Evolutionary conservation across 1,140 invertebrate genomes (phyloP), one percentile per base, ranked within the genome.

Genomic region (Phthorimaea operculella): DNA sequence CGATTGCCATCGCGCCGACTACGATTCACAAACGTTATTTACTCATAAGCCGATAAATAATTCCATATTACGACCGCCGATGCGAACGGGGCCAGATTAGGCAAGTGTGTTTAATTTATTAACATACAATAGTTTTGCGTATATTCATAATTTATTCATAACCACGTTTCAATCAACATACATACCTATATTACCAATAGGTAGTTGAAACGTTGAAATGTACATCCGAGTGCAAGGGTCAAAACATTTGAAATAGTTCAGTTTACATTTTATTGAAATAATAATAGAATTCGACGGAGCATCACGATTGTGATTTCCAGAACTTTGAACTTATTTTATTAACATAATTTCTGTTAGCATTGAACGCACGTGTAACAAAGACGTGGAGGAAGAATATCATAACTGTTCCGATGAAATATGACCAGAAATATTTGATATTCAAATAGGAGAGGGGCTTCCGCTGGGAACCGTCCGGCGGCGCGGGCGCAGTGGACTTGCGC

Each of bases 351-450:
- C 45, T 74, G 64, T 80, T 73, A 70, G 60, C 50, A 81, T 77
- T 64, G 51, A 64, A 72, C 68, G 57, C 79, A 83, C 74, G 76
- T 76, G 63, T 64, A 59, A 78, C 79, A 75, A 79, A 71, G 72
- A 68, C 60, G 60, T 68, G 70, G 66, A 82, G 79, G 76, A 81
- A 80, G 76, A 80, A 85, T 81, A 81, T 83, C 73, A 85, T 85
- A 85, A 85, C 78, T 76, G 76, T 79, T 79, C 53, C 63, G 68
- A 84, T 83, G 76, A 84, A 79, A 76, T 84, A 84, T 84, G 66
- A 72, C 70, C 75, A 56, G 77, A 79, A 73, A 78, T 70, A 67
- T 80, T 84, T 83, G 75, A 85, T 83, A 85, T 83, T 83, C 82
- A 82, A 80, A 82, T 81, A 66, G 68, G 67, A 70, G 63, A 70